Evolutionary conservation across 2,888 invertebrate genomes (phyloP), one percentile per base, ranked within the genome.

Genomic region (Camptogramma bilineatum): DNA sequence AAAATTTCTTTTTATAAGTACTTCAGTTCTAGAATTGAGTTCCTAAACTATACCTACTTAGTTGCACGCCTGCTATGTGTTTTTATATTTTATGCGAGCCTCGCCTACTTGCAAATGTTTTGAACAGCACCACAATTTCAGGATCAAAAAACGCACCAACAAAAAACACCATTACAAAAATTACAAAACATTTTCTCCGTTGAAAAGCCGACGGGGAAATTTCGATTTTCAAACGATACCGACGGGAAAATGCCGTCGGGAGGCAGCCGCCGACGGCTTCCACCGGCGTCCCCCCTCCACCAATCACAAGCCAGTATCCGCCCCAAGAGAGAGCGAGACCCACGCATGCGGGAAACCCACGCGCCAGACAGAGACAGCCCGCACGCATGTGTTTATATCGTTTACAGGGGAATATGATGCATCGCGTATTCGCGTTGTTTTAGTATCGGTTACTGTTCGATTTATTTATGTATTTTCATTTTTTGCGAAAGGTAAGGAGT

Each of bases 241-340:
- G 92, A 83, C 92, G 92, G 92, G 87, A 91, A 91, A 91, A 86
- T 84, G 90, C 92, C 92, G 92, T 81, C 92, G 92, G 92, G 74
- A 76, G 79, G 80, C 73, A 21, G 19, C 56, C 75, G 77, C 91
- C 92, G 91, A 78, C 92, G 91, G 92, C 76, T 80, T 73, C 77
- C 77, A 76, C 79, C 82, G 81, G 82, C 85, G 82, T 83, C 83
- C 84, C 88, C 90, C 87, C 86, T 90, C 86, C 76, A 86, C 92
- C 92, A 92, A 91, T 89, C 84, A 83, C 78, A 73, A 67, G 61
- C 68, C 79, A 84, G 87, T 86, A 86, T 87, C 85, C 92, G 91
- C 92, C 92, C 87, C 80, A 79, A 79, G 66, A 3, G 28, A 60
- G 72, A 85, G 21, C 68, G 84, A 77, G 82, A 86, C 72, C 39